These are phyloP conservation scores for Dysmachus trigonus DNA, from an alignment of 2,888 invertebrate species.

Conservation along the genomic window DNA sequence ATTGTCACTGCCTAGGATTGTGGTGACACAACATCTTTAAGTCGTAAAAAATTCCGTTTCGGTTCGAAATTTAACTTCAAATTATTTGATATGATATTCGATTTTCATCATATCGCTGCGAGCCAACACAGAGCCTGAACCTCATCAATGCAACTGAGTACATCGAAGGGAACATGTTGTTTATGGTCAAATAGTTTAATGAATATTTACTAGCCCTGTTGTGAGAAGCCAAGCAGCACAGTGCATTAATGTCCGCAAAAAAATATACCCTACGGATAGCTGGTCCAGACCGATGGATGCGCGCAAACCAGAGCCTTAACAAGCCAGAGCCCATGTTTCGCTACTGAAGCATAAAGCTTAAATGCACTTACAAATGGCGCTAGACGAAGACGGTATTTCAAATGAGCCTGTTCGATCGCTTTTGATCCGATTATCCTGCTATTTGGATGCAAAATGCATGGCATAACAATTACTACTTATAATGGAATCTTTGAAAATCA, in stretches of 20 bases:
- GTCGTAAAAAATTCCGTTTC: background rate
- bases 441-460: background rate
- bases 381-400: background rate
- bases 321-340: background rate
- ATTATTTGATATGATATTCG: background rate
- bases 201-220: background rate
- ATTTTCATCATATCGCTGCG: background rate
- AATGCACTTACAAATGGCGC: background rate
- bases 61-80: background rate
- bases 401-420: too few species aligned
- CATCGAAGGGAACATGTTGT: background rate
- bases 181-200: background rate
- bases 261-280: background rate
- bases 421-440: background rate
- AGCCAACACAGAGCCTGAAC: background rate
- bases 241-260: background rate
- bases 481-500: background rate
- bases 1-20: background rate
- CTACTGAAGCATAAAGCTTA: background rate
- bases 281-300: background rate
- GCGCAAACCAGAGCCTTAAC: background rate
- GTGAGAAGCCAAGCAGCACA: background rate
- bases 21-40: background rate
- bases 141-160: background rate
- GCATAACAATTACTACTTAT: background rate